A percentile compares a stretch with the other conserved stretches of the same genome.
These are phyloP conservation scores for Ceramica pisi DNA, from an alignment of 2,888 invertebrate species.

Conservation along the genomic window DNA sequence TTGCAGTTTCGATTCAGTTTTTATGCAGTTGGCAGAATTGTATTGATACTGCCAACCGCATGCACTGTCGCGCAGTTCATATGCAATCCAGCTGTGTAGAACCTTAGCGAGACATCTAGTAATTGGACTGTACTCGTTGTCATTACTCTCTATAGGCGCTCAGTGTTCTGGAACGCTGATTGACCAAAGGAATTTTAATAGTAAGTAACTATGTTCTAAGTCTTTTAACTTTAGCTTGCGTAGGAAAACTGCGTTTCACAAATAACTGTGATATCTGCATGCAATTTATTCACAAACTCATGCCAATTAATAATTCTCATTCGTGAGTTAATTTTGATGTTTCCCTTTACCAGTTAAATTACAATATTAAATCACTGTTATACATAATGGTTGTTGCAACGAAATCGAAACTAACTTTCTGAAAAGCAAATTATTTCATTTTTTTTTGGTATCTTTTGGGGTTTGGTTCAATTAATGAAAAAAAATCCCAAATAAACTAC, in stretches of 20 bases:
- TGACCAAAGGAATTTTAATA: not conserved
- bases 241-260: not conserved
- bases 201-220: not conserved
- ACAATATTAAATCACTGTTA: conserved; percentile 9
- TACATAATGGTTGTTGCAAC: conserved; percentile 42
- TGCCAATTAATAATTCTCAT: conserved; percentile 66
- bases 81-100: too few species aligned
- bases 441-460: not conserved
- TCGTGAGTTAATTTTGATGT: conserved; percentile 26
- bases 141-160: not conserved
- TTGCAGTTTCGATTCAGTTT: not conserved
- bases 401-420: not conserved
- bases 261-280: conserved; percentile 54
- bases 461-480: not conserved
- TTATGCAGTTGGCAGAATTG: not conserved
- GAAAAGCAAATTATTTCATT: too few species aligned
- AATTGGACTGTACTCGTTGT: too few species aligned
- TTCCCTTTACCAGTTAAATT: conserved; percentile 30
- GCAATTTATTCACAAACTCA: conserved; percentile 74
- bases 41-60: not conserved
- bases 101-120: too few species aligned
- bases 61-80: too few species aligned
- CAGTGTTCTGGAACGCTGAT: not conserved
- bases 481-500: not conserved
- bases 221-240: not conserved